These are phyloP conservation scores for Paralvinella palmiformis DNA, from an alignment of 1,140 invertebrate species.

Conservation along the genomic window DNA sequence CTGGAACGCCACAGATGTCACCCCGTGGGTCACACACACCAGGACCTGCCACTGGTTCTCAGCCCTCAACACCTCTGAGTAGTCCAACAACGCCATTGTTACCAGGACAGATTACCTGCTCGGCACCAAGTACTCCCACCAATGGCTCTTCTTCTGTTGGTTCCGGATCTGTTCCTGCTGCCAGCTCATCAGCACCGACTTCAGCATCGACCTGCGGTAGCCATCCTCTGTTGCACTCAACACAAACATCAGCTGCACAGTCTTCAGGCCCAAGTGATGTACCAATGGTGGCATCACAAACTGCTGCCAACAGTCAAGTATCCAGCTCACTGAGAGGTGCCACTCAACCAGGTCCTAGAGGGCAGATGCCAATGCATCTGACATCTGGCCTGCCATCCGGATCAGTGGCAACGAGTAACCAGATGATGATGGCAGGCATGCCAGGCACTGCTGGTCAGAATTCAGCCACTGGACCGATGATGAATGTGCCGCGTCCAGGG, in stretches of 20 bases:
- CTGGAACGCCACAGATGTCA: conserved; percentile 13
- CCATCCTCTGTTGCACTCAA: too few relatives aligned
- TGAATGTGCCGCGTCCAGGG: neutral
- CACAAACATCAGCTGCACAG: too few relatives aligned
- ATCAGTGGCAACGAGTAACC: neutral
- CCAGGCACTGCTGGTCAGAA: neutral
- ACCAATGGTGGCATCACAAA: too few relatives aligned
- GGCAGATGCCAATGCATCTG: neutral
- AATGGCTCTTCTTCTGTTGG: too few relatives aligned
- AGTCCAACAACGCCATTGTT: too few relatives aligned
- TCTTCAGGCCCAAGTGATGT: too few relatives aligned
- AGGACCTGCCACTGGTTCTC: neutral
- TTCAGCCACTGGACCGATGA: neutral
- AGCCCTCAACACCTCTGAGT: neutral
- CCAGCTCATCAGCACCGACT: too few relatives aligned
- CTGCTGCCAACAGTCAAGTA: neutral
- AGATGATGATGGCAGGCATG: neutral
- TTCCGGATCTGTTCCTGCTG: too few relatives aligned
- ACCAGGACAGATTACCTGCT: too few relatives aligned
- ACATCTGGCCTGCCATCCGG: too few relatives aligned
- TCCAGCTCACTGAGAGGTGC: neutral
- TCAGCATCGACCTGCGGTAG: too few relatives aligned
- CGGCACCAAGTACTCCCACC: too few relatives aligned
- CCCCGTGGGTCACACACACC: neutral
- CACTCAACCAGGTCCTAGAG: neutral